These are phyloP conservation scores for Actenoides lindsayi DNA, from an alignment of 2,113 vertebrate species.

Conservation along the genomic window DNA sequence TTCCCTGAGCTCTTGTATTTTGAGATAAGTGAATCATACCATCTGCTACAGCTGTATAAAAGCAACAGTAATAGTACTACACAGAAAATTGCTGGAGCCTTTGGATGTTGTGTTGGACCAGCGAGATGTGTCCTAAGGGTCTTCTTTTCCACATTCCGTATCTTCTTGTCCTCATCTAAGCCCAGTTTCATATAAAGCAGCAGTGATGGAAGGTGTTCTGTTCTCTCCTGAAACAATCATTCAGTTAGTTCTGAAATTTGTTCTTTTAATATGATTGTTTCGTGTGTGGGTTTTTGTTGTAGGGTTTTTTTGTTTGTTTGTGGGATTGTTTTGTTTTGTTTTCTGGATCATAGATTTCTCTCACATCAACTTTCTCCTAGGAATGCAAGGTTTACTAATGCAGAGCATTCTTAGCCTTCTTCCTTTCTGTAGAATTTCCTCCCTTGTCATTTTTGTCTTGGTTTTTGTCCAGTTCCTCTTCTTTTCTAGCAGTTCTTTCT, in stretches of 20 bases:
- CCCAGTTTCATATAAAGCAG: neutral
- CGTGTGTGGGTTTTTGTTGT: neutral
- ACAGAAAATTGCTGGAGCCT: conserved; percentile 45
- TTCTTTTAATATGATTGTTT: neutral
- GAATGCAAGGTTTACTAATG: neutral
- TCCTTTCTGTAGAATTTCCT: neutral
- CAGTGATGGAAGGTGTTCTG: neutral
- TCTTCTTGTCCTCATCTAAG: neutral
- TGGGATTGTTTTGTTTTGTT: neutral
- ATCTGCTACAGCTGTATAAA: conserved; percentile 65
- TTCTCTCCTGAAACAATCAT: neutral
- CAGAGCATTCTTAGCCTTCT: neutral
- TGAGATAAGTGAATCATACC: conserved; percentile 65
- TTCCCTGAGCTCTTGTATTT: conserved; percentile 58
- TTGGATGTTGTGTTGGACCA: neutral
- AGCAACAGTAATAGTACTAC: conserved; percentile 26
- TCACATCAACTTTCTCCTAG: neutral
- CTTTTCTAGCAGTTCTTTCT: neutral
- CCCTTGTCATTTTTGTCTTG: neutral
- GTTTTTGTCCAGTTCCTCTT: neutral
- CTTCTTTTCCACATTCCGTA: conserved; percentile 16
- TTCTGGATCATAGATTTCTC: neutral
- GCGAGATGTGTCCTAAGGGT: conserved; percentile 9
- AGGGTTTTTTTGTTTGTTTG: no score
- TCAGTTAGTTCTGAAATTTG: neutral